These are phyloP conservation scores for Ctenopoma kingsleyae DNA, from an alignment of 2,797 vertebrate genomes.

Conservation along the genomic window DNA sequence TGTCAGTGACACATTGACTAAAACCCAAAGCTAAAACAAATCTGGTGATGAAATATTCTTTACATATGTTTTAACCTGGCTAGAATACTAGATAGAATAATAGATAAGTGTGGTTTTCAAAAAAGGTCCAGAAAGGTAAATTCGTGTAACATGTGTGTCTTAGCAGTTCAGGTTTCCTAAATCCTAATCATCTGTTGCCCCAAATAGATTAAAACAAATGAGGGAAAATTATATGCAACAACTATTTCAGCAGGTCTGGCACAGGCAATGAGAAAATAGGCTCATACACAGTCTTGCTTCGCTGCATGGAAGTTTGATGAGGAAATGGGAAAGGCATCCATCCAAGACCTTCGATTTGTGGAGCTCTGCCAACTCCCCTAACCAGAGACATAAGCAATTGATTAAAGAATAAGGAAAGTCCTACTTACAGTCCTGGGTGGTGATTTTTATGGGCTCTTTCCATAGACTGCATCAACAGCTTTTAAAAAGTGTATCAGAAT, in stretches of 20 bases:
- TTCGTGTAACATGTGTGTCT: slow-evolving; percentile 32
- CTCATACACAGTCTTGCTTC: slow-evolving; percentile 31
- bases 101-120: slow-evolving; percentile 31
- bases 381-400: slow-evolving; percentile 41
- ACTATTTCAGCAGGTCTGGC: slow-evolving; percentile 33
- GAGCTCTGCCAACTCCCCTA: slow-evolving; percentile 44
- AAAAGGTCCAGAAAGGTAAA: slow-evolving; percentile 6
- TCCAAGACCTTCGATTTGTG: slow-evolving; percentile 61
- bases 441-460: slow-evolving; percentile 55
- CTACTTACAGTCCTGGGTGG: slow-evolving; percentile 41
- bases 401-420: slow-evolving; percentile 47
- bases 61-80: slow-evolving; percentile 33
- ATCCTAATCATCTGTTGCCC: slow-evolving; percentile 32
- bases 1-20: slow-evolving; percentile 70
- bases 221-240: slow-evolving; percentile 34
- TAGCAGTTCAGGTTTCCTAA: slow-evolving; percentile 33
- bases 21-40: slow-evolving; percentile 64
- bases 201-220: slow-evolving; percentile 36
- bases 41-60: slow-evolving; percentile 54
- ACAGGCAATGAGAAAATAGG: slow-evolving; percentile 45
- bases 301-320: slow-evolving; percentile 53
- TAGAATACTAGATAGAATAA: slow-evolving; percentile 32
- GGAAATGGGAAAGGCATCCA: slow-evolving; percentile 55
- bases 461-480: slow-evolving; percentile 56
- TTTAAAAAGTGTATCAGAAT: slow-evolving; percentile 48